Evolutionary conservation across 64 coral and sea anemone genomes (phyloP).

Genomic region (Acropora yongei): DNA sequence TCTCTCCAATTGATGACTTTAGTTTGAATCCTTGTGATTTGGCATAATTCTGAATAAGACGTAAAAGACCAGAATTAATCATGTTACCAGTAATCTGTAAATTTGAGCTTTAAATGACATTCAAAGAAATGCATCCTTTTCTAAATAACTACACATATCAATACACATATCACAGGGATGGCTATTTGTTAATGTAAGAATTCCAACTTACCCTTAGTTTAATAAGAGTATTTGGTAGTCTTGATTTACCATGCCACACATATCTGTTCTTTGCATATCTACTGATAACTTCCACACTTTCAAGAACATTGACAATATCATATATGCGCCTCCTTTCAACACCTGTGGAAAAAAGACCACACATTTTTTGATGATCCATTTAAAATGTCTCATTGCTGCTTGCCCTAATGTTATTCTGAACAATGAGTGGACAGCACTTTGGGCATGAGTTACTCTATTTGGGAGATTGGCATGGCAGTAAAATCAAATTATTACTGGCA

Average conservation of each 20-base stretch:
- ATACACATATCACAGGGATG: no score
- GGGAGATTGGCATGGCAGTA: no score
- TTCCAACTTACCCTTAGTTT: conserved; percentile 78
- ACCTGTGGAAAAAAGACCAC: conserved; percentile 38
- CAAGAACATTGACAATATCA: conserved; percentile 98
- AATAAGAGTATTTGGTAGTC: conserved; percentile 78
- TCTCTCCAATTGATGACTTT: conserved; percentile 55
- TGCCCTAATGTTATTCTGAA: no score
- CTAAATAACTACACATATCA: no score
- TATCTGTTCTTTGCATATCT: conserved; percentile 99
- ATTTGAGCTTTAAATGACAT: no score
- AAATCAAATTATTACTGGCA: no score
- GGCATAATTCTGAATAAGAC: conserved; percentile 64
- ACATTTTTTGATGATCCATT: not conserved
- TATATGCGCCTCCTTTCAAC: conserved; percentile 97
- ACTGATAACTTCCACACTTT: conserved; percentile 99
- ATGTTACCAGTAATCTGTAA: not conserved
- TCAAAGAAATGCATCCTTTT: no score
- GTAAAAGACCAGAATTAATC: not conserved
- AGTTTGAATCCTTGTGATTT: conserved; percentile 65
- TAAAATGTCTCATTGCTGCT: no score
- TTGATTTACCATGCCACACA: conserved; percentile 96
- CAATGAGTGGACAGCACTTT: no score
- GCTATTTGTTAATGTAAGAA: no score
- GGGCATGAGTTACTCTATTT: no score